Evolutionary conservation across 2,888 invertebrate species (phyloP), one percentile per base, ranked within the genome.

Genomic region (Drosophila monieri): DNA sequence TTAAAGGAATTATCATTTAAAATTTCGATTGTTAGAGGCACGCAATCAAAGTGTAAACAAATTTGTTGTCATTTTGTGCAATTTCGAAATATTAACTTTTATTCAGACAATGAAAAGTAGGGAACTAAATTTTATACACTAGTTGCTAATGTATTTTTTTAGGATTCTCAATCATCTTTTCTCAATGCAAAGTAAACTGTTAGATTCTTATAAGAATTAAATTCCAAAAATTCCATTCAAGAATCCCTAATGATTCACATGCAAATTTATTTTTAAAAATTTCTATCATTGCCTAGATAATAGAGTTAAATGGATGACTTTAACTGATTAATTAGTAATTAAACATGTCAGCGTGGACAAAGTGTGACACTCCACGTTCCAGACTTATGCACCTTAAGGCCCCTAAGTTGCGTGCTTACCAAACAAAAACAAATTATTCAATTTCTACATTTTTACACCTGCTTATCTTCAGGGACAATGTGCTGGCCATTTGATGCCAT

Each of bases 401-500:
- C 12, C 10, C 18, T 62, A 44, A 59, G 32, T 14, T 48, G 14
- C 32, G 25, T 27, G 30, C 15, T 12, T 14, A 2, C 43, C 14
- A 18, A 10, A 48, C 12, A 35, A 35, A 64, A 52, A 52, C 30
- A 4, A 37, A 52, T 37, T 52, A 44, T 62, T 35, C 9, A 25
- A 18, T 43, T 32, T 61, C 21, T 15, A 14, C 23, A 27, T 41
- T 35, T 15, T 5, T n/a, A 23, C 46, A 58, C 47, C 32, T 49
- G 35, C 18, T 10, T 35, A 27, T 27, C 35, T 35, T 35, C 65
- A 49, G 48, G 61, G 61, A 27, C 48, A 43, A 27, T 35, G 32
- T 21, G 39, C 37, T 70, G 68, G 54, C 60, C 68, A 48, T 54
- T 69, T 12, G n/a, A n/a, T n/a, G n/a, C n/a, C n/a, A n/a, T n/a